Percentiles rank a stretch among this genome's conserved stretches.
Evolutionary conservation across 1,140 invertebrate genomes (phyloP).

Genomic region (Trachymyrmex septentrionalis): DNA sequence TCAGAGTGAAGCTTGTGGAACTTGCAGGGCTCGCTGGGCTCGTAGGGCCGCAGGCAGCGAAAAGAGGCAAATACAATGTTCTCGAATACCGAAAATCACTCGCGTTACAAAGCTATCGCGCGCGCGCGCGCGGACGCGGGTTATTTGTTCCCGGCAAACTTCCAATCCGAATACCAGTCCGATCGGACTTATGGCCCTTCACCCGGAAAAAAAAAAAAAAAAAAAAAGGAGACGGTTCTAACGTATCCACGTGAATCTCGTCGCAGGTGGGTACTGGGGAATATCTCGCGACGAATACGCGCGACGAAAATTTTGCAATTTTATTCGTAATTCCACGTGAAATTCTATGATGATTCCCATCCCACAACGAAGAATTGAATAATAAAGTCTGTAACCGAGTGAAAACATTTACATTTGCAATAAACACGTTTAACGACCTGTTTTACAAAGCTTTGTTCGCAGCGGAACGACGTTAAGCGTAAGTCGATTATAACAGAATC

Average conservation of each 20-base stretch:
- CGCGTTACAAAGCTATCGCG: conserved; percentile 59
- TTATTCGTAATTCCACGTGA: conserved; percentile 9
- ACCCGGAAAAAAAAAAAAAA: not conserved
- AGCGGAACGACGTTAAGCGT: conserved; percentile 49
- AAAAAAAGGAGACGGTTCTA: not conserved
- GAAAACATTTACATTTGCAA: conserved; percentile 46
- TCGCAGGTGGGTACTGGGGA: not conserved
- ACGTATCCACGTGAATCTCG: not conserved
- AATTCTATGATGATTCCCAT: conserved; percentile 25
- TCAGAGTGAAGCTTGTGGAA: conserved; percentile 7
- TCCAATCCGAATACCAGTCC: conserved; percentile 37
- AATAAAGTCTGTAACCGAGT: conserved; percentile 33
- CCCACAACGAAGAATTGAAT: conserved; percentile 51
- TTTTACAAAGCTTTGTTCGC: conserved; percentile 52
- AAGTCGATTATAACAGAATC: conserved; percentile 53
- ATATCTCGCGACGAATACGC: not conserved
- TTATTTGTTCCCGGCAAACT: conserved; percentile 58
- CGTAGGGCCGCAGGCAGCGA: conserved; percentile 46
- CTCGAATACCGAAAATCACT: conserved; percentile 64
- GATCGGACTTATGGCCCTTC: conserved; percentile 31
- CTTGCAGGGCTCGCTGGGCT: conserved; percentile 49
- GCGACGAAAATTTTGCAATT: conserved; percentile 17
- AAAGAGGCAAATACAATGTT: conserved; percentile 61
- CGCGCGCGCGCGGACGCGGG: conserved; percentile 40
- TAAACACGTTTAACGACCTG: conserved; percentile 42